Percentiles rank a stretch among this genome's conserved stretches.
Evolutionary conservation across 2,888 invertebrate genomes (phyloP).

Genomic region (Nomada hirtipes): DNA sequence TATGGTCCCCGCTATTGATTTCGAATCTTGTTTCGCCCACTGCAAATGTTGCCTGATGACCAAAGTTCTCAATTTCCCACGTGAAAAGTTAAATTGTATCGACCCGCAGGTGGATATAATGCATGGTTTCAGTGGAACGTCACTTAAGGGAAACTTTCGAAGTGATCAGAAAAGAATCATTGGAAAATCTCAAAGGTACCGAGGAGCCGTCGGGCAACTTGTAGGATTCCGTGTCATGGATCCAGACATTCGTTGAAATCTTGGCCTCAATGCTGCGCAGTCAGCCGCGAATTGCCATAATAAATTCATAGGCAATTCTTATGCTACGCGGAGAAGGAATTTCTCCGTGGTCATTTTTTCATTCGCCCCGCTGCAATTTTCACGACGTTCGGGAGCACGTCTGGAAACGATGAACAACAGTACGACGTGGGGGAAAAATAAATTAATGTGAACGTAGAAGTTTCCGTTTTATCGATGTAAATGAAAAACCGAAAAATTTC

Average conservation of each 20-base stretch:
- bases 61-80: neutral
- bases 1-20: no score
- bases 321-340: slow-evolving; percentile 59
- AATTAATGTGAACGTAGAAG: slow-evolving; percentile 1
- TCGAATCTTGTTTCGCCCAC: no score
- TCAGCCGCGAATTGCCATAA: slow-evolving; percentile 69
- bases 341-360: slow-evolving; percentile 56
- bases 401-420: neutral
- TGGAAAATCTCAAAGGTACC: slow-evolving; percentile 72
- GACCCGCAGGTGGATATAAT: slow-evolving; percentile 22
- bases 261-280: slow-evolving; percentile 55
- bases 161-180: slow-evolving; percentile 65
- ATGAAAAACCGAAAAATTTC: neutral
- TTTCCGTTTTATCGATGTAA: neutral
- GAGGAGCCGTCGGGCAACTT: slow-evolving; percentile 69
- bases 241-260: slow-evolving; percentile 62
- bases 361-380: slow-evolving; percentile 54
- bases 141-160: slow-evolving; percentile 59
- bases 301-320: slow-evolving; percentile 74
- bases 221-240: slow-evolving; percentile 72
- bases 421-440: neutral
- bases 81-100: neutral
- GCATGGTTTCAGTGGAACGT: slow-evolving; percentile 43
- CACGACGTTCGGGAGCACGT: slow-evolving; percentile 1
- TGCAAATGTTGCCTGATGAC: no score